These are phyloP conservation scores for Diabrotica undecimpunctata DNA, from an alignment of 1,140 invertebrate genomes.

Conservation along the genomic window DNA sequence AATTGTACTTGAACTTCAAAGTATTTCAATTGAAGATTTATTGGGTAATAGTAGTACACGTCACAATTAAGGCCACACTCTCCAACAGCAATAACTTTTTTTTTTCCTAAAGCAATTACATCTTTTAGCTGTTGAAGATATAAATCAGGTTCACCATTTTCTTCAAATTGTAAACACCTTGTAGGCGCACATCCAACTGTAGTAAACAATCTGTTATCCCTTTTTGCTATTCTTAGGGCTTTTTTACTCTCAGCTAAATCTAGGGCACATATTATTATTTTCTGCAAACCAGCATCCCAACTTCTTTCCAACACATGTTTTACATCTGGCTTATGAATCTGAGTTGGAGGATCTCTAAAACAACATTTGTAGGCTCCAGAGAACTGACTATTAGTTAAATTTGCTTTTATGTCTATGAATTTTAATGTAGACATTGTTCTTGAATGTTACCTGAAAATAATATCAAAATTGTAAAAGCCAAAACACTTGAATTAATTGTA, in stretches of 20 bases:
- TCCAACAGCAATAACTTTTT: constrained; percentile 86
- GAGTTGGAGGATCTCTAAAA: constrained; percentile 49
- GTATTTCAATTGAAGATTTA: constrained; percentile 53
- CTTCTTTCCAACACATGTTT: constrained; percentile 70
- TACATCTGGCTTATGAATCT: constrained; percentile 82
- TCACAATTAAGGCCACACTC: constrained; percentile 96
- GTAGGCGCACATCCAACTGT: constrained; percentile 96
- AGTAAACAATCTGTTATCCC: constrained; percentile 72
- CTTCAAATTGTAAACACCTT: constrained; percentile 79
- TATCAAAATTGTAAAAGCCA: too few species aligned
- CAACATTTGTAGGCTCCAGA: constrained; percentile 73
- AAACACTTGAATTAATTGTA: too few species aligned
- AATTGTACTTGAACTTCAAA: too few species aligned
- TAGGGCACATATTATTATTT: constrained; percentile 88
- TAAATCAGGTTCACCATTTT: constrained; percentile 60
- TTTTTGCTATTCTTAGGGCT: constrained; percentile 70
- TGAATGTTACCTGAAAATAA: too few species aligned
- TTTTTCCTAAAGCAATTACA: constrained; percentile 66
- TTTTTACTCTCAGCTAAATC: constrained; percentile 73
- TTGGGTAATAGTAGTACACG: constrained; percentile 81
- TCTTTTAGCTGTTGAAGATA: constrained; percentile 71
- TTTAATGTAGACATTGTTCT: too few species aligned
- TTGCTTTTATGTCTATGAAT: constrained; percentile 77
- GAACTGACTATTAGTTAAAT: constrained; percentile 87
- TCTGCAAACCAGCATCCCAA: constrained; percentile 73